phyloP scores from a whole-genome alignment of 1,140 invertebrate genomes.

The silkworm (Bombyx mori) region ASM3026992v2 NC_085129.1:16052501-16053000 shows the following conservation, averaged over 20 bases:
- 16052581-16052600: slow-evolving; percentile 67
- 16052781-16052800: slow-evolving; percentile 66
- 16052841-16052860: slow-evolving; percentile 70
- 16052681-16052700: slow-evolving; percentile 77
- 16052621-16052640: slow-evolving; percentile 65
- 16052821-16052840: slow-evolving; percentile 65
- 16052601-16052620: slow-evolving; percentile 58
- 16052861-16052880: slow-evolving; percentile 69
- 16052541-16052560: slow-evolving; percentile 68
- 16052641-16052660: slow-evolving; percentile 57
- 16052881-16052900: slow-evolving; percentile 49
- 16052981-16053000: slow-evolving; percentile 78
- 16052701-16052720: slow-evolving; percentile 77
- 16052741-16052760: slow-evolving; percentile 47
- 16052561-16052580: slow-evolving; percentile 72
- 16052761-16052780: slow-evolving; percentile 67
- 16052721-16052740: slow-evolving; percentile 56
- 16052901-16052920: slow-evolving; percentile 50
- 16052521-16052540: slow-evolving; percentile 50
- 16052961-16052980: slow-evolving; percentile 80
- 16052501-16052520: slow-evolving; percentile 47
- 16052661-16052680: slow-evolving; percentile 58
- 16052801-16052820: slow-evolving; percentile 65
- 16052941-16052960: slow-evolving; percentile 83
- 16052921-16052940: slow-evolving; percentile 63